Evolutionary conservation across 1,140 invertebrate genomes (phyloP), one percentile per base, ranked within the genome.

Genomic region (Phymorhynchus buccinoides): DNA sequence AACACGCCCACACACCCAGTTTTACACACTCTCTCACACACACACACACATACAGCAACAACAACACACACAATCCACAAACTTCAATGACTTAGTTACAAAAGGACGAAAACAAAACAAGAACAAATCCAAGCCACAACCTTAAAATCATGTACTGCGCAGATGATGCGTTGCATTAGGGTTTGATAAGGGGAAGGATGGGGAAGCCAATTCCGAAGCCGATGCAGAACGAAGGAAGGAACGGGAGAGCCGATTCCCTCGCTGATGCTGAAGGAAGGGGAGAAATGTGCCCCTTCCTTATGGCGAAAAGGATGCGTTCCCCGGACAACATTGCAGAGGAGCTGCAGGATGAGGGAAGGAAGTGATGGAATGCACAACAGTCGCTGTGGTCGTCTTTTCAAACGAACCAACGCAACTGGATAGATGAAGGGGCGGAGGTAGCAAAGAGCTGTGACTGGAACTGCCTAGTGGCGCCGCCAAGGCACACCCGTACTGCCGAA

Each of bases 371-470:
- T 27, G 56, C n/a, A 27, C 22, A 18, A 6, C 4, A 62, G n/a
- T 22, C 4, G 56, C 22, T 22, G 12, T 14, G 56, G 22, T 62
- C 18, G 22, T 62, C 56, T 62, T 62, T 62, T 62, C 22, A 62
- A 62, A 62, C 22, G 56, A 52, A 62, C 56, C 56, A 62, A 62
- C 22, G 56, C 56, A 22, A 14, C 56, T 62, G 77, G 37, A 35
- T 48, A 41, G 77, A 79, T 79, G 77, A 44, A 56, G 27, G 77
- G 32, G 42, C 30, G 30, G 77, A 79, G 39, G 73, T 16, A 35
- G 73, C 3, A 35, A 75, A 75, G 48, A 66, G 35, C 2, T 41
- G 35, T 37, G 35, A 27, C 56, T 27, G 12, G 22, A 6, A 27
- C n/a, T 62, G 56, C 22, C 22, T 62, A 62, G n/a, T n/a, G 56